phyloP scores from a whole-genome alignment of 2,888 invertebrate species.

The Gymnocheta viridis region DNA sequence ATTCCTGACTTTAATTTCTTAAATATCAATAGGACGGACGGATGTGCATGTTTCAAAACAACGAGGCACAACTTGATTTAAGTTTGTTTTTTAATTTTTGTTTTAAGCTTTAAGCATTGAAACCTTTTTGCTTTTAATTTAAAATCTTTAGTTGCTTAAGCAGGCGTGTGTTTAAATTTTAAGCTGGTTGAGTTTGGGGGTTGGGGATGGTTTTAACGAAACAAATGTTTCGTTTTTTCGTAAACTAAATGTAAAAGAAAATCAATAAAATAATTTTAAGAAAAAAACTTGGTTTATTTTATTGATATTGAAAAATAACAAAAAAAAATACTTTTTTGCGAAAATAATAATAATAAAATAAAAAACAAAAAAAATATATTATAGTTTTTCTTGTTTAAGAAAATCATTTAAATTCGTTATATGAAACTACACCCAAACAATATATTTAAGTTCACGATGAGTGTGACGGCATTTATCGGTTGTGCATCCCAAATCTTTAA shows the following conservation, averaged over 20 bases:
- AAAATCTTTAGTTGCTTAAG: not conserved
- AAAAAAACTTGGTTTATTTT: not conserved
- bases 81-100: no score
- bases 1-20: no score
- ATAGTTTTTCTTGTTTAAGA: not conserved
- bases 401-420: constrained; percentile 24
- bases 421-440: constrained; percentile 78
- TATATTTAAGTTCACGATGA: constrained; percentile 80
- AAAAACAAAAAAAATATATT: constrained; percentile 8
- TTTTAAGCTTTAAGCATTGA: constrained; percentile 12
- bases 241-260: constrained; percentile 14
- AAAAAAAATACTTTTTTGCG: no score
- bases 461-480: constrained; percentile 77
- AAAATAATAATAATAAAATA: not conserved
- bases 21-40: no score
- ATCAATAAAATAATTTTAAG: not conserved
- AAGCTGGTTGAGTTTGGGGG: not conserved
- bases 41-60: no score
- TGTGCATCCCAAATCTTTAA: constrained; percentile 77
- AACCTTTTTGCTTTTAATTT: not conserved
- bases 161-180: not conserved
- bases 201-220: not conserved
- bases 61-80: no score
- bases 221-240: constrained; percentile 8
- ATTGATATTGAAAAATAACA: no score